Evolutionary conservation across 2,113 vertebrate genomes (phyloP), one percentile per base, ranked within the genome.

Genomic region (Symphodus melops): DNA sequence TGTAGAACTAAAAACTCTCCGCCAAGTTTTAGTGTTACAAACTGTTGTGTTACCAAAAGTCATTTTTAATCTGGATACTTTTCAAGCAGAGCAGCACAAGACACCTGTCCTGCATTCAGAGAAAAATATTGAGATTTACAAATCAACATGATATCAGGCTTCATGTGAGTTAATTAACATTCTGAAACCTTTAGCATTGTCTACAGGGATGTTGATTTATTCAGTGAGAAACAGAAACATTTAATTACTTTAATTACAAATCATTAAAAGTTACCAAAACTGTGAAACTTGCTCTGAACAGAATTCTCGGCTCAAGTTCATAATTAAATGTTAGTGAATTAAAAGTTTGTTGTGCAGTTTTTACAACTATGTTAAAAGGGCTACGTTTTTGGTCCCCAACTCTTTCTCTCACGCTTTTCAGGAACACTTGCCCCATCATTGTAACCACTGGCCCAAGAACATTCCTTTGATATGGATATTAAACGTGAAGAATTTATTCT

Each of bases 161-260:
- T 76, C 28, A 20, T 41, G 9, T 23, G 41, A 73, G 49, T 59
- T 77, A 58, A 85, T 84, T 74, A 83, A 84, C 51, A 58, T 69
- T 73, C 28, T 9, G 17, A 8, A n/a, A 48, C 46, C 46, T 48
- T 48, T 51, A n/a, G 19, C 17, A 51, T n/a, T n/a, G 19, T 51
- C 8, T 19, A 19, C 48, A 17, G 14, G 19, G 7, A 7, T 14
- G 46, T 48, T 19, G 46, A 51, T 51, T 69, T 52, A 72, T 63
- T 21, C 0, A 0, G 5, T 41, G 55, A 80, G 55, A 77, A 51
- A 51, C 46, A 19, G 46, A 19, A 4, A 19, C 46, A 48, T n/a
- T 51, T 51, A 4, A 1, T n/a, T 1, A n/a, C 53, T 48, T 48
- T 4, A 48, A 48, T 19, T 48, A 48, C 5, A 48, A 17, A 48